phyloP scores from a whole-genome alignment of 2,888 invertebrate species.

The Acleris sparsana region DNA sequence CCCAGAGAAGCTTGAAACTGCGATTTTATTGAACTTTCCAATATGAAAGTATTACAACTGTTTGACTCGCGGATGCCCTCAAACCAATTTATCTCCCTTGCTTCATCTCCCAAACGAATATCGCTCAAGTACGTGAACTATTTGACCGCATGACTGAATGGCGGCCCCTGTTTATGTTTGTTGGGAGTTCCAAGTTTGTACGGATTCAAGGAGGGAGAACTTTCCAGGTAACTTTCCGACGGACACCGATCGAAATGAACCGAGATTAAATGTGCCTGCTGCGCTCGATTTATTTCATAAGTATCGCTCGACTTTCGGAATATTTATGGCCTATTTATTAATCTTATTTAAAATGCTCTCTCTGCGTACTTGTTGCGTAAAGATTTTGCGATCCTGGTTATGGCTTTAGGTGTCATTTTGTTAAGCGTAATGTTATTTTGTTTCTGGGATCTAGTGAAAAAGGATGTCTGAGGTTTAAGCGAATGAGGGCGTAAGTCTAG shows the following conservation, averaged over 20 bases:
- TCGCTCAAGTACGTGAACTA: constrained; percentile 13
- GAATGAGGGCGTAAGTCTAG: too few species aligned
- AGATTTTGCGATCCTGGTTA: background rate
- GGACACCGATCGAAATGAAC: constrained; percentile 39
- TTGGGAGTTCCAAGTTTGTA: constrained; percentile 48
- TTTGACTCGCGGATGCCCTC: too few species aligned
- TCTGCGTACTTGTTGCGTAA: constrained; percentile 6
- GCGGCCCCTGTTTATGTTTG: constrained; percentile 51
- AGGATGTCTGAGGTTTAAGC: too few species aligned
- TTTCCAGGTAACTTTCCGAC: constrained; percentile 44
- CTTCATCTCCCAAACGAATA: background rate
- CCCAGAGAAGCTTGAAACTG: too few species aligned
- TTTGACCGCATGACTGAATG: constrained; percentile 42
- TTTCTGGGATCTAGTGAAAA: too few species aligned
- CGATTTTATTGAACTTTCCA: too few species aligned
- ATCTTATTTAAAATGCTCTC: constrained; percentile 26
- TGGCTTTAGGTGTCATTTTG: background rate
- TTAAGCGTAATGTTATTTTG: too few species aligned
- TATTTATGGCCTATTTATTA: constrained; percentile 35
- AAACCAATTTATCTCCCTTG: too few species aligned
- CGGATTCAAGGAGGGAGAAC: constrained; percentile 47
- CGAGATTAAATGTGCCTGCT: constrained; percentile 37
- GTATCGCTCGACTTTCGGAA: constrained; percentile 23
- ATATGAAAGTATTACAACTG: too few species aligned
- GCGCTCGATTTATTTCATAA: constrained; percentile 32